Base-by-base conservation (phyloP, 2,888 invertebrate genomes). In the Blera fallax region DNA sequence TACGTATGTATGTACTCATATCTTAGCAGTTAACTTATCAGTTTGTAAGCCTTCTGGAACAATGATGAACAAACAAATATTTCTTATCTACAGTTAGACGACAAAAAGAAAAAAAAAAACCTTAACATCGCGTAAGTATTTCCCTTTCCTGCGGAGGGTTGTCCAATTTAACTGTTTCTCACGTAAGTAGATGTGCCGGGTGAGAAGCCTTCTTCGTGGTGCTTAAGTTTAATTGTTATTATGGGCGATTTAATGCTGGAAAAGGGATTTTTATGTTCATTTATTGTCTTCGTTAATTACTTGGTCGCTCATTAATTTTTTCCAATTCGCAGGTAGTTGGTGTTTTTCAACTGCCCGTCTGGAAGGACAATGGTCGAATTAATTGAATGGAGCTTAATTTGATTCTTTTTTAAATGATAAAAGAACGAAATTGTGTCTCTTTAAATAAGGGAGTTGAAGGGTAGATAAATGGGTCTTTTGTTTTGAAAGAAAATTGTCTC, bases 221-320 rank as follows among this genome's bases (percentile, higher is more conserved):
- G 48, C 64, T 65, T 50, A 21, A 21, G 64, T 50, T 65, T 65
- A 34, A 65, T 50, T 65, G 62, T 62, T 62, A 29, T 62, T 27
- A 29, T 24, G 16, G 62, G 5, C 62, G 24, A 2, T 43, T 45
- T 43, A 5, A 7, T 10, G 27, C 45, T 45, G 45, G 11, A 14
- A 0, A 45, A 11, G 27, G 14, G 24, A 21, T 60, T 21, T 37
- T 37, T 60, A 4, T 14, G 24, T 24, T 24, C 24, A n/a, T n/a
- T n/a, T n/a, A n/a, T 60, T 60, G 10, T 43, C n/a, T 27, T 52
- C 65, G 24, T 48, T 50, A 65, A 65, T 65, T 65, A 65, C 48
- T 65, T 32, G 32, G 21, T 11, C 34, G 50, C 64, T 65, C 65
- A 65, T 65, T 65, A 65, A 65, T 50, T 65, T 50, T n/a, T 50